Percentiles rank a stretch among this genome's conserved stretches.
Conservation (phyloP, 2,113 vertebrate species). For the Pachyramphus minor region DNA sequence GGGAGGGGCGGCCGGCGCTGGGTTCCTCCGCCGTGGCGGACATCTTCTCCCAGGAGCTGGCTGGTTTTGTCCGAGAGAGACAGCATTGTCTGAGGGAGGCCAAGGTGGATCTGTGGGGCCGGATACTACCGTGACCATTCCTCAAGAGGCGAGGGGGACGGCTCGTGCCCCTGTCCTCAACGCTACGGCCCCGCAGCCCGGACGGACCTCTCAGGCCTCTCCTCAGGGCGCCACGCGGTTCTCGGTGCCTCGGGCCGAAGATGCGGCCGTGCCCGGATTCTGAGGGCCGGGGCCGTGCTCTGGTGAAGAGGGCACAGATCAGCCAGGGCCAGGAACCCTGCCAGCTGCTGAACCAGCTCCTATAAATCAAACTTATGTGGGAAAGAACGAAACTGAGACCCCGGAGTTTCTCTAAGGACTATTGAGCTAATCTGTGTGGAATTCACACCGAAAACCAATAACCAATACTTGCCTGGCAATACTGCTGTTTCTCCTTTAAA, state of each 20-base stretch:
- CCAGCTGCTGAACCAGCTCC: not conserved
- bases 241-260: not conserved
- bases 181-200: not conserved
- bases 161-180: not conserved
- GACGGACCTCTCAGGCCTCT: not conserved
- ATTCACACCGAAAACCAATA: not conserved
- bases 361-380: not conserved
- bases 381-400: not conserved
- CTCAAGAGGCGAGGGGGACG: not conserved
- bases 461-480: not conserved
- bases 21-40: not conserved
- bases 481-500: not conserved
- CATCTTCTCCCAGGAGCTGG: not conserved
- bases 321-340: not conserved
- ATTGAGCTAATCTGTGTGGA: not conserved
- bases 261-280: not conserved
- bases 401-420: not conserved
- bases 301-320: not conserved
- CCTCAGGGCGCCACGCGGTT: not conserved
- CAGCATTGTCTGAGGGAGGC: not conserved
- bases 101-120: not conserved
- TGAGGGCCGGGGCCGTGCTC: not conserved
- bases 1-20: rapidly evolving
- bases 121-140: too few species aligned
- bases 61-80: not conserved